Base-by-base conservation (phyloP, 2,888 invertebrate genomes). In the Lasioglossum malachurum region DNA sequence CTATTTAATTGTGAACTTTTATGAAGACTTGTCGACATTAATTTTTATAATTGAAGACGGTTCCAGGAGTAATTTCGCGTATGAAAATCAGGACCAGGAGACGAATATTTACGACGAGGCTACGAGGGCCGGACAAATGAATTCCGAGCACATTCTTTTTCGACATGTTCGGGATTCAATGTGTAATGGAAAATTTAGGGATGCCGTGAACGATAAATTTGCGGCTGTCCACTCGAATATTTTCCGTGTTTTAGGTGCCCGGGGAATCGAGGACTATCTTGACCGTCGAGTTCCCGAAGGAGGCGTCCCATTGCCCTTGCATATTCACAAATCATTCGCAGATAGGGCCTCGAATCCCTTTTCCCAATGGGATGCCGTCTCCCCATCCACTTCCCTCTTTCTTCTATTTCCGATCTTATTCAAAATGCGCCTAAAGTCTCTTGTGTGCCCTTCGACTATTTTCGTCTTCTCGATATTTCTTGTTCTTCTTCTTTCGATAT, bases 321-420 rank as follows among this genome's bases (percentile, higher is more conserved):
- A 94, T 95, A 95, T 94, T 95, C 95, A 95, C 95, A 95, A 95
- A 95, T 95, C 95, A 95, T 95, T 94, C 93, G 92, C 86, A 88
- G 90, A 91, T 91, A 91, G 91, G 90, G 88, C 89, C 88, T 91
- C 90, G 91, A 93, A 92, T 92, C 93, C 91, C 91, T 91, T 89
- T 91, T 91, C 92, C 92, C 88, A 82, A 82, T 81, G 94, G 93
- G 92, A 93, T 75, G 80, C 75, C 87, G 38, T 86, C 83, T 73
- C 79, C 82, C 86, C 44, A 35, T 31, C 78, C 19, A 46, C 74
- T 60, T 79, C 74, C 67, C 49, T 38, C 53, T 82, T 80, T 78
- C 72, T 80, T 75, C 72, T 75, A 73, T 75, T 89, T 75, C 79
- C 82, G 72, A 82, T 82, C 83, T 87, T 88, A 87, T 88, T 89